Evolutionary conservation across 2,113 vertebrate species (phyloP).

Genomic region (Prietella phreatophila): DNA sequence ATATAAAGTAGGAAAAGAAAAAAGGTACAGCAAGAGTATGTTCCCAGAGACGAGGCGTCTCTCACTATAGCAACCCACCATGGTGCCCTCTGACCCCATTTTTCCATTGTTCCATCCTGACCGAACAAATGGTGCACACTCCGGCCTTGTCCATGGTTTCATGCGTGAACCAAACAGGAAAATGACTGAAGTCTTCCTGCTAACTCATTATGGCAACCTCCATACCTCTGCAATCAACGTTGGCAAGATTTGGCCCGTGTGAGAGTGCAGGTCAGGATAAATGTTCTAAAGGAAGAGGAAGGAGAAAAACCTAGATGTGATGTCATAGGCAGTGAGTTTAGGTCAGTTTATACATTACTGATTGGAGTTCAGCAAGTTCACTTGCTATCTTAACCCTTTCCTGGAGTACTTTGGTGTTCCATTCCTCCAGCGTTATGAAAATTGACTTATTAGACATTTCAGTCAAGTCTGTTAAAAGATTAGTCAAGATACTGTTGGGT

Average conservation of each 20-base stretch:
- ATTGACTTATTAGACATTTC: too few species aligned
- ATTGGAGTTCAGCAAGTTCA: neutral
- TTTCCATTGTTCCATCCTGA: constrained; percentile 52
- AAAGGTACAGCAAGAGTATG: constrained; percentile 56
- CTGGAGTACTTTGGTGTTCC: too few species aligned
- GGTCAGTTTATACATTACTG: neutral
- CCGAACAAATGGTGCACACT: constrained; percentile 43
- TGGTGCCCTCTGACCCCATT: constrained; percentile 41
- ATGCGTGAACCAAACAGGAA: constrained; percentile 47
- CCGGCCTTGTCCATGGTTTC: constrained; percentile 58
- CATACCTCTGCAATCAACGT: constrained; percentile 15
- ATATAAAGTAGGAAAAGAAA: constrained; percentile 26
- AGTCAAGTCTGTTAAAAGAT: too few species aligned
- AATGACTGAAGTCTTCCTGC: constrained; percentile 31
- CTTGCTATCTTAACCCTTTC: neutral
- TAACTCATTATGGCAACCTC: constrained; percentile 23
- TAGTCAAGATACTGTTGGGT: too few species aligned
- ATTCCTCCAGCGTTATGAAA: too few species aligned
- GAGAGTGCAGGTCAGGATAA: neutral
- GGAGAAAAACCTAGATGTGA: neutral
- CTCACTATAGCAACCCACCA: constrained; percentile 31
- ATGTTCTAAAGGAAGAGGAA: constrained; percentile 9
- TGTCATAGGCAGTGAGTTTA: constrained; percentile 1
- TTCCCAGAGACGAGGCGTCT: constrained; percentile 56
- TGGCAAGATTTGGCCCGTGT: neutral